Percentiles rank a stretch among this genome's conserved stretches.
Conservation (phyloP, 2,888 invertebrate genomes). For the Tiliacea citrago region DNA sequence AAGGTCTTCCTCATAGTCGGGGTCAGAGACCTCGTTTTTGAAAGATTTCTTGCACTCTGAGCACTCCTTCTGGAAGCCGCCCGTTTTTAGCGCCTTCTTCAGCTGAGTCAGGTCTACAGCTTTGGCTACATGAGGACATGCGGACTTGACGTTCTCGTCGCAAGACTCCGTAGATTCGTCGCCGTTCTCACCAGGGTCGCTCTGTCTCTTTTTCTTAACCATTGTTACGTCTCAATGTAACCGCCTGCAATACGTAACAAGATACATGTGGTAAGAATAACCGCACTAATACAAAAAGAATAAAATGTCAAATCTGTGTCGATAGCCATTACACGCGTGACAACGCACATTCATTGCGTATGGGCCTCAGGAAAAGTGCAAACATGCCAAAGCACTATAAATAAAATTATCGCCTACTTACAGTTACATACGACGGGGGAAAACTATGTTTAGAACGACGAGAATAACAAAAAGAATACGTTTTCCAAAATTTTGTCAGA, state of each 20-base stretch:
- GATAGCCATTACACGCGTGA: conserved; percentile 90
- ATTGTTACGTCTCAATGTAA: conserved; percentile 88
- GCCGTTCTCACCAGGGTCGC: conserved; percentile 91
- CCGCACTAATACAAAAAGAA: conserved; percentile 88
- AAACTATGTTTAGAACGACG: conserved; percentile 71
- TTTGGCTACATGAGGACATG: conserved; percentile 93
- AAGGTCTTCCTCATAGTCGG: conserved; percentile 88
- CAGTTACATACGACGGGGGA: conserved; percentile 82
- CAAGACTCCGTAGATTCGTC: conserved; percentile 94
- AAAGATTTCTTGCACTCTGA: conserved; percentile 90
- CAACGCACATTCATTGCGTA: conserved; percentile 87
- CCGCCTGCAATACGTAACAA: conserved; percentile 88
- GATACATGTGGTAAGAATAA: conserved; percentile 89
- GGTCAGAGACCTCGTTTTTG: conserved; percentile 83
- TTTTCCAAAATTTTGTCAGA: conserved; percentile 83
- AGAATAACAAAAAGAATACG: conserved; percentile 74
- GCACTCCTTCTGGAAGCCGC: conserved; percentile 91
- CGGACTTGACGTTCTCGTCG: conserved; percentile 92
- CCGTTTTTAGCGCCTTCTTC: conserved; percentile 90
- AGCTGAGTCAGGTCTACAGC: conserved; percentile 92
- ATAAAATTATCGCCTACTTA: conserved; percentile 79
- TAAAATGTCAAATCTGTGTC: conserved; percentile 90
- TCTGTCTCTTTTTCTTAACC: conserved; percentile 94
- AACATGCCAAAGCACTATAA: conserved; percentile 63
- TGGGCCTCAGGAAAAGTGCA: conserved; percentile 62